These are phyloP conservation scores for Hypotaenidia okinawae DNA, from an alignment of 2,797 vertebrate species.

Conservation along the genomic window DNA sequence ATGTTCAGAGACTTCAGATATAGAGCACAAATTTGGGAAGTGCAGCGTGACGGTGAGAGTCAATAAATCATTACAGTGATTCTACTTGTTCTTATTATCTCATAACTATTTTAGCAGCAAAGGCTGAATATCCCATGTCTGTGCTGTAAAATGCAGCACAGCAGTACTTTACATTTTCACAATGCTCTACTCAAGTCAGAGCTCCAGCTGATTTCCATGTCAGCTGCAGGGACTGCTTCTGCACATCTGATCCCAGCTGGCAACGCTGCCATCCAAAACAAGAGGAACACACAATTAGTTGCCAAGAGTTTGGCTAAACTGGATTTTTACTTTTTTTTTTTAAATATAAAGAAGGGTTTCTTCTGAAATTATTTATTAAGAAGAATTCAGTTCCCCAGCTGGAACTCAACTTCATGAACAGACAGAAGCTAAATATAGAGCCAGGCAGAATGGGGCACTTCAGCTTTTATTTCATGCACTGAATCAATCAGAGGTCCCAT, in stretches of 20 bases:
- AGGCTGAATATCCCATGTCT: not conserved
- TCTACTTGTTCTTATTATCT: not conserved
- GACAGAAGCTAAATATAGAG: not conserved
- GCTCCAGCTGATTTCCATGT: not conserved
- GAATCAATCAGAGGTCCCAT: not conserved
- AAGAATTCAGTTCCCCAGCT: not conserved
- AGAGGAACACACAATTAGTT: not conserved
- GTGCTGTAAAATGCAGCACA: not conserved
- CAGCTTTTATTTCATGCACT: not conserved
- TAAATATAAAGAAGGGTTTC: not conserved
- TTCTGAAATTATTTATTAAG: not conserved
- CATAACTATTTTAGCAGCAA: not conserved
- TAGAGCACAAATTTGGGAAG: not conserved
- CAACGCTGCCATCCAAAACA: not conserved
- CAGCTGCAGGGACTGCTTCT: not conserved
- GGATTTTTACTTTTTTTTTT: not conserved
- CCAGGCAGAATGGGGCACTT: rapidly evolving
- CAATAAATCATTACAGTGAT: not conserved
- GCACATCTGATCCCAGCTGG: not conserved
- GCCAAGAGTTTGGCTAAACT: not conserved
- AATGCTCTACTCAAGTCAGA: not conserved
- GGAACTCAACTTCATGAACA: not conserved
- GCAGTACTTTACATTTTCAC: not conserved
- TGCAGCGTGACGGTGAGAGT: not conserved
- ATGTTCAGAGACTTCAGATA: not conserved